A percentile compares a stretch with the other conserved stretches of the same genome.
These are phyloP conservation scores for Meloidogyne floridensis DNA, from an alignment of 1,140 invertebrate species.

Conservation along the genomic window DNA sequence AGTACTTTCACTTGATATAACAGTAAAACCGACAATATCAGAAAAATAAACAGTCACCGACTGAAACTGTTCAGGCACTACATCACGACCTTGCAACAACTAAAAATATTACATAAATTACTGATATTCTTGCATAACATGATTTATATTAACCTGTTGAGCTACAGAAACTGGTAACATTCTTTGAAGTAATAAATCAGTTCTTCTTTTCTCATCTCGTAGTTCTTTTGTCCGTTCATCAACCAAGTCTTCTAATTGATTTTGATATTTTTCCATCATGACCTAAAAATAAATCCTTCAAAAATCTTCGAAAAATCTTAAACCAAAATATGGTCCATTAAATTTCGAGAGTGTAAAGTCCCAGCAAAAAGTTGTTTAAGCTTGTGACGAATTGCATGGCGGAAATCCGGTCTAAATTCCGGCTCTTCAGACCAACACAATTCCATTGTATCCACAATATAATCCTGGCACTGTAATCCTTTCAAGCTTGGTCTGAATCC, in stretches of 20 bases:
- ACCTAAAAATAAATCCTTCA: conserved; percentile 44
- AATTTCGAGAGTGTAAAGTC: conserved; percentile 75
- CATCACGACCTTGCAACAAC: conserved; percentile 57
- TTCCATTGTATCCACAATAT: conserved; percentile 59
- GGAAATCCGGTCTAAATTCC: conserved; percentile 67
- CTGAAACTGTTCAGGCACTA: conserved; percentile 60
- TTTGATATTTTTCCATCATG: conserved; percentile 78
- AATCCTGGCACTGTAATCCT: conserved; percentile 54
- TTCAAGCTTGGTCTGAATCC: conserved; percentile 46
- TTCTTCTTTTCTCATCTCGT: conserved; percentile 93
- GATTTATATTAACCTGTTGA: conserved; percentile 67
- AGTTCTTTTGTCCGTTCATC: conserved; percentile 89
- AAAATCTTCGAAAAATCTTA: background rate
- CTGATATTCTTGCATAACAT: too few relatives aligned
- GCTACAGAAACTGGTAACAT: conserved; percentile 77
- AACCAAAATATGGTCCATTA: conserved; percentile 71
- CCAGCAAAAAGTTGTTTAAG: conserved; percentile 58
- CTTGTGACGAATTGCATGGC: conserved; percentile 54
- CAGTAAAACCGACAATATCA: conserved; percentile 95
- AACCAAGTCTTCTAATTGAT: conserved; percentile 81
- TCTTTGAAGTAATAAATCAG: conserved; percentile 82
- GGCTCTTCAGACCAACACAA: conserved; percentile 67
- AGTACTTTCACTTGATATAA: conserved; percentile 77
- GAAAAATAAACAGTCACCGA: conserved; percentile 72
- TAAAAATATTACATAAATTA: background rate